These are phyloP conservation scores for Drosophila fuyamai DNA, from an alignment of 1,140 invertebrate species.

Conservation along the genomic window DNA sequence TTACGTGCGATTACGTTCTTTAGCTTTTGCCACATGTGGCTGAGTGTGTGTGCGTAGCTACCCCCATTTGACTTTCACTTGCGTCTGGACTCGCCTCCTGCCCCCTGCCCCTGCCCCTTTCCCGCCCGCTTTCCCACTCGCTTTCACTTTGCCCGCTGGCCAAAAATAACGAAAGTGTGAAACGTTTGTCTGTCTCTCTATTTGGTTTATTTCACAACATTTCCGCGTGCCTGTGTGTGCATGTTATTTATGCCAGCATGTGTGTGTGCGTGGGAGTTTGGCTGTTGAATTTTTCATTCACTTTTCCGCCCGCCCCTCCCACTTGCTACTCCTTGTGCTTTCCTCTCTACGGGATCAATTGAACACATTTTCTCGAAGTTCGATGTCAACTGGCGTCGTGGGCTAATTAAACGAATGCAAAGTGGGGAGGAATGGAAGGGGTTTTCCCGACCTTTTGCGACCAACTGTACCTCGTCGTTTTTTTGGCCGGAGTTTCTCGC, in stretches of 20 bases:
- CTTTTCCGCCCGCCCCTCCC: constrained; percentile 4
- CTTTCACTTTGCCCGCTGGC: constrained; percentile 54
- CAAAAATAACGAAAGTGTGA: constrained; percentile 57
- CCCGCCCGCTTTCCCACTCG: neutral
- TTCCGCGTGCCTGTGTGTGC: constrained; percentile 28
- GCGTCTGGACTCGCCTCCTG: constrained; percentile 57
- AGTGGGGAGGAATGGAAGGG: neutral
- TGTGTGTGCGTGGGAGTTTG: constrained; percentile 5
- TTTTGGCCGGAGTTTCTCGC: constrained; percentile 8
- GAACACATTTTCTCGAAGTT: constrained; percentile 5
- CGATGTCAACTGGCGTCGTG: constrained; percentile 4
- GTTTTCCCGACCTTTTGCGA: constrained; percentile 44
- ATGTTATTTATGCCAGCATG: constrained; percentile 29
- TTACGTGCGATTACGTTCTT: constrained; percentile 80
- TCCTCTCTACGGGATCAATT: constrained; percentile 2
- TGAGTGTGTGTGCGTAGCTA: constrained; percentile 46
- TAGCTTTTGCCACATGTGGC: constrained; percentile 59
- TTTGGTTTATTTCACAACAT: constrained; percentile 81
- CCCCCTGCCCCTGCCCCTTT: constrained; percentile 22
- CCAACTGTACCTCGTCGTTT: constrained; percentile 61
- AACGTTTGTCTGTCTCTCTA: constrained; percentile 60
- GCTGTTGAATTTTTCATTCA: constrained; percentile 63
- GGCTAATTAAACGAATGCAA: constrained; percentile 21
- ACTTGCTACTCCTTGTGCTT: constrained; percentile 2
- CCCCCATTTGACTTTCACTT: constrained; percentile 76